Base-by-base conservation (phyloP, 1,140 invertebrate species). In the Diploscapter pachys region DNA sequence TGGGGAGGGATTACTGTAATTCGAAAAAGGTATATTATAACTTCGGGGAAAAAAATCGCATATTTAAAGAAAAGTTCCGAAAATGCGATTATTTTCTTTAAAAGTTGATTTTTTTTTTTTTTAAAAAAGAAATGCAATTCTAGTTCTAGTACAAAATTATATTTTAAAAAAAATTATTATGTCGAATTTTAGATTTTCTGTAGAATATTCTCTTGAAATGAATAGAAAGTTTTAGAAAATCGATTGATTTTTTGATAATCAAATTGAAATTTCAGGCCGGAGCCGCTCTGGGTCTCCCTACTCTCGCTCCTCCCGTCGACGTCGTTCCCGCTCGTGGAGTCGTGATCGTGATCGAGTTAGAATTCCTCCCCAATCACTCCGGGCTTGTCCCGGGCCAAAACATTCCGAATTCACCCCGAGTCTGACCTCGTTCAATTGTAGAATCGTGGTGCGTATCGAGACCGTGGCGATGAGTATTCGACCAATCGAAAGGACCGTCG, bases 281-380 rank as follows among this genome's bases (percentile, higher is more conserved):
- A 31, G 31, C 31, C 31, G 31, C 1, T 31, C 31, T 31, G 31
- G 31, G 31, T 31, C 31, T 31, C 31, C 31, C 31, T 31, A 31
- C 31, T 31, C 31, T 31, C 31, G 31, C 31, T 31, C 31, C 31
- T 31, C 31, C 2, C 57, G 31, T 31, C 57, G 57, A 1, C 9
- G 71, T 48, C 71, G 71, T 31, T 72, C 71, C 65, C 71, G 71
- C 53, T 72, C 71, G n/a, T 13, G 50, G 13, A 72, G 71, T 9
- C 71, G 71, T 51, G 71, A 72, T 13, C 61, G 71, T 13, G 54
- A 57, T 9, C 6, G 5, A 9, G 59, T 61, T 65, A 52, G 71
- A 59, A 59, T 59, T 9, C 9, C 57, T 59, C 9, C 31, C 57
- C 57, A 59, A 13, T 59, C 57, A 59, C 31, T 59, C 31, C 57